Percentiles rank a stretch among this genome's conserved stretches.
phyloP scores from a whole-genome alignment of 2,888 invertebrate species.

The Apoderus coryli region DNA sequence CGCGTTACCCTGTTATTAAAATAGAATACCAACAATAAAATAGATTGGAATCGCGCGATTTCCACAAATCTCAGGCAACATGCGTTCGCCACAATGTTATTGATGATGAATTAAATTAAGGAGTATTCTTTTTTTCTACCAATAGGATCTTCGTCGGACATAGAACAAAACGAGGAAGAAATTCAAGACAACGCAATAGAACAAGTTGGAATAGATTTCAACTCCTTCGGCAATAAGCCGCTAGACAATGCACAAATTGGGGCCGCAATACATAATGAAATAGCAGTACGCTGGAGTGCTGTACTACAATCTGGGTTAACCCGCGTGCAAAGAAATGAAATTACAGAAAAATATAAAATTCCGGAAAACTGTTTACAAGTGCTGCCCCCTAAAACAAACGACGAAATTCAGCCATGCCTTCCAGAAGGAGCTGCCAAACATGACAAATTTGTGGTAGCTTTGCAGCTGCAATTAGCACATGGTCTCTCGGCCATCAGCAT shows the following conservation, averaged over 20 bases:
- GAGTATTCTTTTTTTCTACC: not conserved
- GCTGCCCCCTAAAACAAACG: slow-evolving; percentile 7
- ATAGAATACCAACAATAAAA: slow-evolving; percentile 1
- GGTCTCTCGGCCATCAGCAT: slow-evolving; percentile 8
- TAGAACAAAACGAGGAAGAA: no score
- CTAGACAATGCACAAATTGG: not conserved
- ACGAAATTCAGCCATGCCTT: slow-evolving; percentile 6
- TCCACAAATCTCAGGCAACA: not conserved
- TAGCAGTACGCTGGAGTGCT: slow-evolving; percentile 4
- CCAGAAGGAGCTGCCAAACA: slow-evolving; percentile 5
- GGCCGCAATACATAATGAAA: slow-evolving; percentile 4
- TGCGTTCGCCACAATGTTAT: no score
- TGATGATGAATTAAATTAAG: no score
- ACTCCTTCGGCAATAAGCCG: slow-evolving; percentile 2
- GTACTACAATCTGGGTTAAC: slow-evolving; percentile 4
- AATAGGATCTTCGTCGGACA: no score
- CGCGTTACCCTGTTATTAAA: slow-evolving; percentile 1
- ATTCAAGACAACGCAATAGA: no score
- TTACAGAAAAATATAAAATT: slow-evolving; percentile 6
- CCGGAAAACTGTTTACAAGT: slow-evolving; percentile 3
- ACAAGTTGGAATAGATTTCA: not conserved
- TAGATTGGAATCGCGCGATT: slow-evolving; percentile 2
- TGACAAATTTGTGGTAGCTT: slow-evolving; percentile 5
- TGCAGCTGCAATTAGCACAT: slow-evolving; percentile 9
- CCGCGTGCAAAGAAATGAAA: slow-evolving; percentile 3